phyloP scores from a whole-genome alignment of 2,888 invertebrate genomes.

The Meliscaeva auricollis region DNA sequence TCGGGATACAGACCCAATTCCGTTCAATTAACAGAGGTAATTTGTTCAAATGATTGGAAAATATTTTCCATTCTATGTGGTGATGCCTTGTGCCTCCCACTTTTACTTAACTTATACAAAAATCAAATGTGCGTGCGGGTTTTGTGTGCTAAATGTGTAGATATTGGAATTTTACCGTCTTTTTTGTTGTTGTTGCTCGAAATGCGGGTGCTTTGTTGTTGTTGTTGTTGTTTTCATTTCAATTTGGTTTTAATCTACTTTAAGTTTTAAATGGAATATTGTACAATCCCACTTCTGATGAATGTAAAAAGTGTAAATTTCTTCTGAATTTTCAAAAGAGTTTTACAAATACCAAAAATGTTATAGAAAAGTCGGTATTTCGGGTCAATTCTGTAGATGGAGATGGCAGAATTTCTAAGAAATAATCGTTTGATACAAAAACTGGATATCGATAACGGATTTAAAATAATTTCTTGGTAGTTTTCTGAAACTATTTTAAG shows the following conservation, averaged over 20 bases:
- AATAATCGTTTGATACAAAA: too few relatives aligned
- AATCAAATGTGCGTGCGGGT: neutral
- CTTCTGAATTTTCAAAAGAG: neutral
- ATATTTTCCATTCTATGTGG: conserved; percentile 62
- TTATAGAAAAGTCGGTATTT: too few relatives aligned
- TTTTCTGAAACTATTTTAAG: too few relatives aligned
- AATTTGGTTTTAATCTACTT: conserved; percentile 54
- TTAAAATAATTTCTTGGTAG: too few relatives aligned
- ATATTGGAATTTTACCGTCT: conserved; percentile 44
- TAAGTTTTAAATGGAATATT: conserved; percentile 11
- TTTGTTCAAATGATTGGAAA: conserved; percentile 76
- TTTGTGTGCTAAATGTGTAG: conserved; percentile 10
- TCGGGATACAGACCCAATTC: conserved; percentile 67
- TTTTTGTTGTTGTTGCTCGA: conserved; percentile 16
- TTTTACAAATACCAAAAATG: too few relatives aligned
- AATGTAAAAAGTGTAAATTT: neutral
- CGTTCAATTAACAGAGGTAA: conserved; percentile 73
- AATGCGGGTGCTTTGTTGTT: conserved; percentile 9
- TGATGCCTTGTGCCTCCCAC: neutral
- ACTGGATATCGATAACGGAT: too few relatives aligned
- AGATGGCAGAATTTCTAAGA: too few relatives aligned
- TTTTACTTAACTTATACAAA: neutral
- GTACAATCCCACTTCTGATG: neutral
- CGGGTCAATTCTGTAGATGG: too few relatives aligned
- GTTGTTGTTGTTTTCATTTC: neutral